Conservation (phyloP, 2,888 invertebrate genomes). For the Campoletis raptor region DNA sequence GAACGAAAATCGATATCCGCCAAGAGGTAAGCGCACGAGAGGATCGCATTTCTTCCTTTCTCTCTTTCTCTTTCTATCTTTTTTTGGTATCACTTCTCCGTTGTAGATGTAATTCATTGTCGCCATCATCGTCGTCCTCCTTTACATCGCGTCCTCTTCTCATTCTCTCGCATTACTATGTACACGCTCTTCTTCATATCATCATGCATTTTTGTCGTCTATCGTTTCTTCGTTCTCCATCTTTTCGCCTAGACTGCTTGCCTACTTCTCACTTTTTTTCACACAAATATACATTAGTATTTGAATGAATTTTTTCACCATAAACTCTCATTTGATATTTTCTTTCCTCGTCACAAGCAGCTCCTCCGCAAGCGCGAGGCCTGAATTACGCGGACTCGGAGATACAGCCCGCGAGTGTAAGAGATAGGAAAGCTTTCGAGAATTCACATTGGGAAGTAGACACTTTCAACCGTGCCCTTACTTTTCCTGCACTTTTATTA, state of each 20-base stretch:
- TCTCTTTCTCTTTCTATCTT: slow-evolving; percentile 37
- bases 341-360: slow-evolving; percentile 54
- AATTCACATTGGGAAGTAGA: slow-evolving; percentile 54
- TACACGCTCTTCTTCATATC: not conserved
- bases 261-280: slow-evolving; percentile 4
- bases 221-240: slow-evolving; percentile 18
- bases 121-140: slow-evolving; percentile 25
- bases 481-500: slow-evolving; percentile 43
- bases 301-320: slow-evolving; percentile 63
- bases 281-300: slow-evolving; percentile 30
- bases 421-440: slow-evolving; percentile 26
- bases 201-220: slow-evolving; percentile 29
- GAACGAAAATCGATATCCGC: slow-evolving; percentile 81
- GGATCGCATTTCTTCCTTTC: slow-evolving; percentile 30
- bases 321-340: slow-evolving; percentile 64
- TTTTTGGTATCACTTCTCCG: slow-evolving; percentile 13
- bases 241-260: slow-evolving; percentile 11
- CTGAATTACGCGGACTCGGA: slow-evolving; percentile 39
- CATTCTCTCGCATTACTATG: slow-evolving; percentile 5
- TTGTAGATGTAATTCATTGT: slow-evolving; percentile 3
- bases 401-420: slow-evolving; percentile 3
- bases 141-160: slow-evolving; percentile 12
- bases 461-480: slow-evolving; percentile 37
- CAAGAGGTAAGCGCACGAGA: slow-evolving; percentile 59
- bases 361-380: slow-evolving; percentile 38